Percentiles rank a stretch among this genome's conserved stretches.
Evolutionary conservation across 2,888 invertebrate species (phyloP).

Genomic region (Lucinisca nassula): DNA sequence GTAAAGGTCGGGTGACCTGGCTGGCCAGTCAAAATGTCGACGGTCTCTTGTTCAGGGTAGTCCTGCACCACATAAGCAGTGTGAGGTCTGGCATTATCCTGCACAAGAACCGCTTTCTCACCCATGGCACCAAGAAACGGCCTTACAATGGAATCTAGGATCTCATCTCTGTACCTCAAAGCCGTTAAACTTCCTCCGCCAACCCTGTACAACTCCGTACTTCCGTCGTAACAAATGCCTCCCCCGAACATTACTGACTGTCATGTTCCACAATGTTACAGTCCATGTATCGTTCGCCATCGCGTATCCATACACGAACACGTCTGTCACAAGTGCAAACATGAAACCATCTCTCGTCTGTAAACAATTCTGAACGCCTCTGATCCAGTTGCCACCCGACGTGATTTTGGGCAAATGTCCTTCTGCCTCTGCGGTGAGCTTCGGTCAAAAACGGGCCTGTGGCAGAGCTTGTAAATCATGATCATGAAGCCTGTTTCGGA

Average conservation of each 20-base stretch:
- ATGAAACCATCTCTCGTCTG: background rate
- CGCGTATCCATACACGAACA: conserved; percentile 4
- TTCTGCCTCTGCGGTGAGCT: background rate
- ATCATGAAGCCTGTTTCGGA: too few species aligned
- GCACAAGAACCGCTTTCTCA: background rate
- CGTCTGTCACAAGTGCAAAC: conserved; percentile 2
- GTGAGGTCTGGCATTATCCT: too few species aligned
- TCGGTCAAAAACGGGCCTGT: background rate
- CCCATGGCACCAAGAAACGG: background rate
- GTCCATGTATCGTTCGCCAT: background rate
- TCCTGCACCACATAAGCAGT: background rate
- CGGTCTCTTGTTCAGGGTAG: conserved; percentile 15
- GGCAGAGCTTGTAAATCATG: too few species aligned
- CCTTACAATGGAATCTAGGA: conserved; percentile 11
- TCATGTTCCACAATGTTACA: background rate
- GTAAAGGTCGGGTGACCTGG: conserved; percentile 8
- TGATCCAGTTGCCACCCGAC: background rate
- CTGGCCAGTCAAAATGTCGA: conserved; percentile 23
- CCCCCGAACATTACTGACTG: background rate
- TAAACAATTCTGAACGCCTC: background rate
- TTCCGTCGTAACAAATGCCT: background rate
- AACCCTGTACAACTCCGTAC: background rate
- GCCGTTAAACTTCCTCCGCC: background rate
- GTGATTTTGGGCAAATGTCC: background rate
- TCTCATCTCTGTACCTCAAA: background rate